Evolutionary conservation across 2,113 vertebrate species (phyloP).

Genomic region (Picathartes gymnocephalus): DNA sequence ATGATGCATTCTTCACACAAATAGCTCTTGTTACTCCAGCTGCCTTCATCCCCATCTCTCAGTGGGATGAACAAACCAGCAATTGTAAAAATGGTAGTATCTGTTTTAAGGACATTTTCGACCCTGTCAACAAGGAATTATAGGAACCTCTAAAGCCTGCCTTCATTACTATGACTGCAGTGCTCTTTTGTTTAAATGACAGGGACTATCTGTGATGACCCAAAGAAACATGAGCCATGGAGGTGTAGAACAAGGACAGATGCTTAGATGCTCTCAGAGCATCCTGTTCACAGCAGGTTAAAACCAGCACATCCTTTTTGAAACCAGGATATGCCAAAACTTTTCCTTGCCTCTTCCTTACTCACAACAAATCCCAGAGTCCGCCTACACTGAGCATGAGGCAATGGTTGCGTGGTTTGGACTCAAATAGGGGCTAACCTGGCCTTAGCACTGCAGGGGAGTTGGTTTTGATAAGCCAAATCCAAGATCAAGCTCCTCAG

Average conservation of each 20-base stretch:
- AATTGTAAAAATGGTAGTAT: not conserved
- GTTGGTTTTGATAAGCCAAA: not conserved
- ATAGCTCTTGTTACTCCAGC: not conserved
- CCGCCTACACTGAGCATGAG: not conserved
- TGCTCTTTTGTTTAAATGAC: not conserved
- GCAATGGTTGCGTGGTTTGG: not conserved
- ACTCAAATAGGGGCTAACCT: not conserved
- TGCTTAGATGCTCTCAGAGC: accelerated
- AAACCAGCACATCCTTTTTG: not conserved
- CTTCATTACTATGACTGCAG: not conserved
- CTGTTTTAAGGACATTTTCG: not conserved
- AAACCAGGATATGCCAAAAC: not conserved
- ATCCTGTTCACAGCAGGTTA: not conserved
- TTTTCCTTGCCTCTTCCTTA: not conserved
- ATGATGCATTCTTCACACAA: constrained; percentile 3
- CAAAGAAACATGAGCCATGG: not conserved
- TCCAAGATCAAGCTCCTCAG: not conserved
- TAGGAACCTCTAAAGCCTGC: not conserved
- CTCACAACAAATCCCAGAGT: not conserved
- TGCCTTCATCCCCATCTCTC: not conserved
- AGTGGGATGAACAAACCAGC: not conserved
- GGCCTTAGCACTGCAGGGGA: not conserved
- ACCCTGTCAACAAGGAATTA: not conserved
- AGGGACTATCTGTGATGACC: not conserved
- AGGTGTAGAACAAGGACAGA: not conserved